A percentile compares a stretch with the other conserved stretches of the same genome.
Evolutionary conservation across 2,797 vertebrate genomes (phyloP).

Genomic region (Tauraco hartlaubi): DNA sequence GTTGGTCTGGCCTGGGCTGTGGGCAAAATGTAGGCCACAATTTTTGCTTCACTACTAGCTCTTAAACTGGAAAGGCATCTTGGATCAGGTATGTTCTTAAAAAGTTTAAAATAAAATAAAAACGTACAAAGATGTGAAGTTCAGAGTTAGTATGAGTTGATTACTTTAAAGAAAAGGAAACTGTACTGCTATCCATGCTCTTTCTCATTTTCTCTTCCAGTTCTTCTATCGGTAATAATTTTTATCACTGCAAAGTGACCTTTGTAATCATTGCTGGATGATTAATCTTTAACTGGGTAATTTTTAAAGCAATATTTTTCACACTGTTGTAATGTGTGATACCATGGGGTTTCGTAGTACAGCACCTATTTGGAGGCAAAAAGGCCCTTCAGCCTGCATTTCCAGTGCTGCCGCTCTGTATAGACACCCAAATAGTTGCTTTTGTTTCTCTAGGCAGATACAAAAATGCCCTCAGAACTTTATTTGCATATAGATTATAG

Average conservation of each 20-base stretch:
- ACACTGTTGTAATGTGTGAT: not conserved
- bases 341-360: not conserved
- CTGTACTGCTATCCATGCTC: not conserved
- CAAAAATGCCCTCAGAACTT: conserved; percentile 48
- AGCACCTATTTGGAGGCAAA: not conserved
- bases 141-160: not conserved
- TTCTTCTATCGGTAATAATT: conserved; percentile 37
- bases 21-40: conserved; percentile 32
- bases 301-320: conserved; percentile 58
- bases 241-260: conserved; percentile 58
- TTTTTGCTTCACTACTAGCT: not conserved
- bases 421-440: not conserved
- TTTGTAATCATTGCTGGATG: conserved; percentile 59
- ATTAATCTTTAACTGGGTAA: conserved; percentile 68
- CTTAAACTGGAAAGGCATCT: not conserved
- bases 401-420: not conserved
- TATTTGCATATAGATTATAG: conserved; percentile 68
- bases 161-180: not conserved
- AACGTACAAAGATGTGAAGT: not conserved
- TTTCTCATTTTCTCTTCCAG: conserved; percentile 11
- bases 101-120: not conserved
- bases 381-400: not conserved
- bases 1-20: not conserved
- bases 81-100: not conserved
- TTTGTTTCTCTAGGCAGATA: conserved; percentile 32